Evolutionary conservation across 1,140 invertebrate genomes (phyloP).

Genomic region (Odontomachus brunneus): DNA sequence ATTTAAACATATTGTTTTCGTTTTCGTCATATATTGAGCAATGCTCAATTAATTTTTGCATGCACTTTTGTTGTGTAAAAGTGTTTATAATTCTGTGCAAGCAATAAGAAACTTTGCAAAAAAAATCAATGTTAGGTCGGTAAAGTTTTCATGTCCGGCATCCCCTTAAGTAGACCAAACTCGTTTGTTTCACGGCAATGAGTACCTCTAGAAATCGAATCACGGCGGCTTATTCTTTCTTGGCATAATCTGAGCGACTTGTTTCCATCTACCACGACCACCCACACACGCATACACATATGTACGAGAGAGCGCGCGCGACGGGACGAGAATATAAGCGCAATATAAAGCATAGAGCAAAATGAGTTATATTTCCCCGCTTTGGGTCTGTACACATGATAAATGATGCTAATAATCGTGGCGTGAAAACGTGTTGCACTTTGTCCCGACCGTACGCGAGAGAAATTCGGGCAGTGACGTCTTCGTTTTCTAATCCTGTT

Average conservation of each 20-base stretch:
- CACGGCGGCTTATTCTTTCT: background rate
- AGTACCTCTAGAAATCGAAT: background rate
- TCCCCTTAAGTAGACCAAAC: slow-evolving; percentile 1
- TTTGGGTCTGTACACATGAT: slow-evolving; percentile 20
- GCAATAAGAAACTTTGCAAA: too few relatives aligned
- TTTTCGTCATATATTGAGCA: too few relatives aligned
- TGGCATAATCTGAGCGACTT: slow-evolving; percentile 7
- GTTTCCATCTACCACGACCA: slow-evolving; percentile 15
- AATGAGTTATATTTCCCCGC: slow-evolving; percentile 14
- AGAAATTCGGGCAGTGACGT: slow-evolving; percentile 6
- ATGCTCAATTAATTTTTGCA: too few relatives aligned
- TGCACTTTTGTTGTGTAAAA: too few relatives aligned
- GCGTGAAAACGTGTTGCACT: slow-evolving; percentile 27
- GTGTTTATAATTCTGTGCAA: too few relatives aligned
- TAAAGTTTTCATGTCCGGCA: too few relatives aligned
- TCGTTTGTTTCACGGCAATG: background rate
- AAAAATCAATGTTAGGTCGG: too few relatives aligned
- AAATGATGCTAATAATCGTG: slow-evolving; percentile 25
- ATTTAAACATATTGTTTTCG: too few relatives aligned
- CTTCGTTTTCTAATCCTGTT: slow-evolving; percentile 6
- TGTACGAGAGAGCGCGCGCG: too few relatives aligned
- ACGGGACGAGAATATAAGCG: slow-evolving; percentile 22
- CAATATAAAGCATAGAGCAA: slow-evolving; percentile 5
- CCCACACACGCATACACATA: too few relatives aligned
- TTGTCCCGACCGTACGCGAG: background rate